Percentiles rank a stretch among this genome's conserved stretches.
phyloP scores from a whole-genome alignment of 2,888 invertebrate species.

The Fissipunctia ypsillon region DNA sequence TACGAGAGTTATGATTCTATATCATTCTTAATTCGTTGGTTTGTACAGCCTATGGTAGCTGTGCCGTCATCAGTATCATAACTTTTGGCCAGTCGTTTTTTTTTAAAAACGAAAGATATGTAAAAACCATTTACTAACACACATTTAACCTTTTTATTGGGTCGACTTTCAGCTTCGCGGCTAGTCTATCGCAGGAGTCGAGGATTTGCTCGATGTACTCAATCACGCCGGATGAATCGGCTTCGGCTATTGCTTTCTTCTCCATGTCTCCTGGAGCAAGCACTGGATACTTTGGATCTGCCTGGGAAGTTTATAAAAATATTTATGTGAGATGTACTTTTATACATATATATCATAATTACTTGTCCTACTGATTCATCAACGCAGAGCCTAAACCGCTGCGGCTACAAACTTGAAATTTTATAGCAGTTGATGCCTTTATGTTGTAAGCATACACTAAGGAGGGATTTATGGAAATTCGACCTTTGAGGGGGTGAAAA shows the following conservation, averaged over 20 bases:
- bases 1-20: too few relatives aligned
- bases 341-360: too few relatives aligned
- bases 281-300: slow-evolving; percentile 22
- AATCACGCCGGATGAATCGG: not conserved
- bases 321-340: too few relatives aligned
- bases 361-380: too few relatives aligned
- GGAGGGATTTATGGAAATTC: too few relatives aligned
- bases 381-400: too few relatives aligned
- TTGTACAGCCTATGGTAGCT: not conserved
- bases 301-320: slow-evolving; percentile 9
- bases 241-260: not conserved
- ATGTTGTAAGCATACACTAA: too few relatives aligned
- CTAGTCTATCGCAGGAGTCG: not conserved
- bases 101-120: not conserved
- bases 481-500: too few relatives aligned
- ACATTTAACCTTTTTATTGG: slow-evolving; percentile 14
- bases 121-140: not conserved
- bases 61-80: not conserved
- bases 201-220: not conserved
- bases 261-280: slow-evolving; percentile 36
- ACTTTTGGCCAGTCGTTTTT: not conserved
- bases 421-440: too few relatives aligned
- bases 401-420: too few relatives aligned
- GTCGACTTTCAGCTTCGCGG: slow-evolving; percentile 16
- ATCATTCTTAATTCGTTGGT: too few relatives aligned